Percentiles rank a stretch among this genome's conserved stretches.
Conservation (phyloP, 1,140 invertebrate species). For the Aleiodes sp. region DNA sequence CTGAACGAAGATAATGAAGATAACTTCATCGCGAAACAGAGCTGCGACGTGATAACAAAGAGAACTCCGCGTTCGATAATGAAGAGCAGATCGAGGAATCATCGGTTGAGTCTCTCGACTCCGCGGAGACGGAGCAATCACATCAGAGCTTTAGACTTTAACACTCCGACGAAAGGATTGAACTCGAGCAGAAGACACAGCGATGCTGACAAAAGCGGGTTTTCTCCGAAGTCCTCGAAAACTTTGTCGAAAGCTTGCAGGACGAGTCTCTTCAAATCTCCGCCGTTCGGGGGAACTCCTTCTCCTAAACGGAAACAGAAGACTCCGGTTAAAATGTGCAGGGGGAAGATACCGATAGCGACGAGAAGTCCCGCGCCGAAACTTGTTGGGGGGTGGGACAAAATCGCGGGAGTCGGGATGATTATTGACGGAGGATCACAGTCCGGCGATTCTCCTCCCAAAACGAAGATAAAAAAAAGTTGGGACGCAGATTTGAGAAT, state of each 20-base stretch:
- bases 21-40: background rate
- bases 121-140: constrained; percentile 58
- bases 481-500: constrained; percentile 62
- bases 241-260: constrained; percentile 47
- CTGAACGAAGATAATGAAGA: constrained; percentile 31
- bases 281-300: constrained; percentile 34
- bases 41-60: constrained; percentile 46
- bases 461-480: background rate
- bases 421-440: constrained; percentile 50
- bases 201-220: constrained; percentile 28
- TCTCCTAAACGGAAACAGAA: constrained; percentile 27
- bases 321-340: constrained; percentile 23
- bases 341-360: constrained; percentile 45
- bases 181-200: constrained; percentile 28
- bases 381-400: constrained; percentile 59
- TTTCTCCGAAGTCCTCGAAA: constrained; percentile 34
- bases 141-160: constrained; percentile 60
- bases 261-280: constrained; percentile 56
- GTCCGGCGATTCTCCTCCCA: constrained; percentile 7
- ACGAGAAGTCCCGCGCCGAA: constrained; percentile 58
- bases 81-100: constrained; percentile 55
- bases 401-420: constrained; percentile 56
- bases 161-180: constrained; percentile 52
- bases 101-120: constrained; percentile 62
- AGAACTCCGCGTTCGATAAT: constrained; percentile 55